Base-by-base conservation (phyloP, 2,113 vertebrate genomes). In the Lanius ludovicianus region DNA sequence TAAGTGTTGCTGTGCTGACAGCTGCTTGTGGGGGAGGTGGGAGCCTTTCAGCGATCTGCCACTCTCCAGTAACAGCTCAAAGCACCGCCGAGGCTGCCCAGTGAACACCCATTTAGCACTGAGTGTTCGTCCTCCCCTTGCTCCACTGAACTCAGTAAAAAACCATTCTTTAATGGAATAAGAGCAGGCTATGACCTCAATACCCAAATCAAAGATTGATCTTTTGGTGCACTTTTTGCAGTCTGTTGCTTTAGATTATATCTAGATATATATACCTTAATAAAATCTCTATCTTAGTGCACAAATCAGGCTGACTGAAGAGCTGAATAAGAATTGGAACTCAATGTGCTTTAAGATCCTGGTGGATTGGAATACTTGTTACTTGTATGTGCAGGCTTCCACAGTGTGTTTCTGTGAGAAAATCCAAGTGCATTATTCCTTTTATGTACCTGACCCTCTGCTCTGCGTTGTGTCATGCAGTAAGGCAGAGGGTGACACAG, bases 191-290 rank as follows among this genome's bases (percentile, higher is more conserved):
- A 15, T 73, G 90, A 94, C 92, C 80, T 95, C 90, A 87, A 89
- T 87, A 92, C 42, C 53, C 65, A 78, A 95, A 95, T 86, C 68
- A 92, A 92, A 96, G 93, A 65, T 81, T 87, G 90, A 95, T 92
- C 83, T 89, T 87, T 81, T 5, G 4, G 52, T 60, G 83, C 30
- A 15, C 79, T 94, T 88, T 91, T 94, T 74, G 15, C 70, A 68
- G 80, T 78, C n/a, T 75, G 44, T 78, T 96, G 64, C 88, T 64
- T 96, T 90, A 93, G 88, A 87, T 90, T 49, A 2, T 87, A 81
- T 88, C 64, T 96, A 5, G 92, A 28, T 89, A 62, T 92, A 25
- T 69, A 93, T 13, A 42, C 41, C 62, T 81, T 92, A 87, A 92
- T 82, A 93, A 92, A 90, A 92, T 86, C 73, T 81, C 70, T 79